Base-by-base conservation (phyloP, 2,797 vertebrate species). In the Oreochromis grahami region DNA sequence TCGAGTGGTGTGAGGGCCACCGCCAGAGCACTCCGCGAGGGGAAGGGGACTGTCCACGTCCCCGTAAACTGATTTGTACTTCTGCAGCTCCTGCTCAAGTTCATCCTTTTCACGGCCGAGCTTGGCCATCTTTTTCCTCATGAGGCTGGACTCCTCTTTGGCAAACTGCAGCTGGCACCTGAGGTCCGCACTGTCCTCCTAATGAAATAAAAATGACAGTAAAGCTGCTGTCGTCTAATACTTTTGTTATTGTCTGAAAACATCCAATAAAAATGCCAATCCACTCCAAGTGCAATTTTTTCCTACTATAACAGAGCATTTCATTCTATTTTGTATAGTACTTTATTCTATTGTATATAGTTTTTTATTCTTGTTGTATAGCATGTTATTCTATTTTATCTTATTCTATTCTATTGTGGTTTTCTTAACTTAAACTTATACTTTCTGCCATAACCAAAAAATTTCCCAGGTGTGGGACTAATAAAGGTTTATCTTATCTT, bases 111-210 rank as follows among this genome's bases (percentile, higher is more conserved):
- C 99, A 15, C 96, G 96, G 36, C 98, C 98, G 24, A 99, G 95
- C 89, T 97, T 99, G 45, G 99, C 99, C 98, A 99, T 99, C 95
- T 99, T 99, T 93, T 98, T 99, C 45, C 98, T 97, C 98, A 99
- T 99, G 86, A 99, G 95, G 0, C 94, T 88, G 5, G 98, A 98
- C 93, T 99, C 99, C 89, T 99, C 99, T 94, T 99, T 99, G 92
- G 98, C 95, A 93, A 99, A 99, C 95, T 99, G 98, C 76, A 99
- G 98, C 96, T 99, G 99, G 92, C 99, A 99, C 85, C 97, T 97
- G 94, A 99, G 96, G 93, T 99, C 98, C n/a, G 98, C 98, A 0
- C 97, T 99, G 96, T 99, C 99, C 92, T 99, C 99, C 98, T 99
- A 17, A 24, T 2, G 13, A 81, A 0, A 77, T 3, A 13, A 63